Base-by-base conservation (phyloP, 2,888 invertebrate species). In the Julus scanicus region DNA sequence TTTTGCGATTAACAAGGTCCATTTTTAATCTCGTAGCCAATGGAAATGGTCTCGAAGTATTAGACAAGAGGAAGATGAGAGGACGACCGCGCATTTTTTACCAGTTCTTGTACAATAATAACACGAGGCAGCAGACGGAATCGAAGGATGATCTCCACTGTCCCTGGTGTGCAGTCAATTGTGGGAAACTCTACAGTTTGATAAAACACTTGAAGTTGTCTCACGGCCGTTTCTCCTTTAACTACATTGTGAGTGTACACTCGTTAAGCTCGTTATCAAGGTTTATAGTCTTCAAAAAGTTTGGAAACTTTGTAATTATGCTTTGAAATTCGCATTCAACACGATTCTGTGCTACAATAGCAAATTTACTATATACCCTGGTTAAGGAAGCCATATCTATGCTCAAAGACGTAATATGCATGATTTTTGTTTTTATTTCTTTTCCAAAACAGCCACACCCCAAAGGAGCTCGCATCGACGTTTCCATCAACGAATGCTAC, bases 81-180 rank as follows among this genome's bases (percentile, higher is more conserved):
- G 89, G 89, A 40, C 89, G 87, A 37, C 89, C 95, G 90, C 96
- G 97, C 93, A 96, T 98, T 90, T 96, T 97, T 90, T 99, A 98
- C 93, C 98, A 98, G 93, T 99, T 99, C 93, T 94, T 98, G 90
- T 98, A 98, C 92, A 98, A 97, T 92, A 98, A 97, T 92, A 98
- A 97, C 92, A 97, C 97, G 84, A 94, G 98, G 85, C 98, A 98
- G 92, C 98, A 98, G 93, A 98, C 98, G 0, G 98, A 98, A 93
- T 97, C 97, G 13, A 96, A 97, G 89, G 96, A 97, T 91, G 97
- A 98, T 93, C 94, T 98, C 87, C 96, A 96, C 91, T 99, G 99
- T 92, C 98, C 99, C 0, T 99, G 98, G 98, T 99, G 99, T 92
- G 96, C 96, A 8, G 93, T 98, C 37, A 96, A 98, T 93, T 98